Evolutionary conservation across 2,797 vertebrate species (phyloP).

Genomic region (Zalophus californianus): DNA sequence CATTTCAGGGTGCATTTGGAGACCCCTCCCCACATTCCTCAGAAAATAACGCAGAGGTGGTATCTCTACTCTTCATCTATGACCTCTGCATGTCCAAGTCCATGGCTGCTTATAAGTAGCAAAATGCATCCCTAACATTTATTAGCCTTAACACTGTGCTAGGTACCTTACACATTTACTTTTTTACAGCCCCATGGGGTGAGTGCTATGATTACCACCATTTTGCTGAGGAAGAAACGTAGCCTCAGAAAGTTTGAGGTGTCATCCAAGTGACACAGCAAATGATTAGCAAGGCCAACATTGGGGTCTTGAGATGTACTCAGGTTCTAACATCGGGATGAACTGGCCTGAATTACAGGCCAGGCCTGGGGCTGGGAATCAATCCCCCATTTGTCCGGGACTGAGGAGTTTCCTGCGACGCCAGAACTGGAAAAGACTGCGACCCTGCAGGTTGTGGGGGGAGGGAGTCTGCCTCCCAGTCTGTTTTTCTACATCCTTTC

Average conservation of each 20-base stretch:
- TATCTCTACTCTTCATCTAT: background rate
- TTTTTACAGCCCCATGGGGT: background rate
- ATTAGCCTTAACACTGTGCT: background rate
- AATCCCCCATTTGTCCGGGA: background rate
- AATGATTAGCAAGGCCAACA: background rate
- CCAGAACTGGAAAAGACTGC: background rate
- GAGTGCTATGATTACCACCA: background rate
- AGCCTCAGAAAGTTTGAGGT: conserved; percentile 5
- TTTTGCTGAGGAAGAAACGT: background rate
- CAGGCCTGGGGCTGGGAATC: background rate
- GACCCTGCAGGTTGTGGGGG: background rate
- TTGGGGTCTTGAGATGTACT: background rate
- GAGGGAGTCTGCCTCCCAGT: background rate
- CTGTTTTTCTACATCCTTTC: background rate
- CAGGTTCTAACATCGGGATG: background rate
- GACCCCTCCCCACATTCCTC: background rate
- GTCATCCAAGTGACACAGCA: background rate
- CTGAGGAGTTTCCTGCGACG: background rate
- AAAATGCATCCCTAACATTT: too few relatives aligned
- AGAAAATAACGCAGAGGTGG: background rate
- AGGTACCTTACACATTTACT: background rate
- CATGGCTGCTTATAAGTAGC: too few relatives aligned
- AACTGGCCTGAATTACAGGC: background rate
- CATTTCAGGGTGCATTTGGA: background rate
- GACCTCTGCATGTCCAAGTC: background rate